phyloP scores from a whole-genome alignment of 2,113 vertebrate genomes.

The Xiphorhynchus elegans region DNA sequence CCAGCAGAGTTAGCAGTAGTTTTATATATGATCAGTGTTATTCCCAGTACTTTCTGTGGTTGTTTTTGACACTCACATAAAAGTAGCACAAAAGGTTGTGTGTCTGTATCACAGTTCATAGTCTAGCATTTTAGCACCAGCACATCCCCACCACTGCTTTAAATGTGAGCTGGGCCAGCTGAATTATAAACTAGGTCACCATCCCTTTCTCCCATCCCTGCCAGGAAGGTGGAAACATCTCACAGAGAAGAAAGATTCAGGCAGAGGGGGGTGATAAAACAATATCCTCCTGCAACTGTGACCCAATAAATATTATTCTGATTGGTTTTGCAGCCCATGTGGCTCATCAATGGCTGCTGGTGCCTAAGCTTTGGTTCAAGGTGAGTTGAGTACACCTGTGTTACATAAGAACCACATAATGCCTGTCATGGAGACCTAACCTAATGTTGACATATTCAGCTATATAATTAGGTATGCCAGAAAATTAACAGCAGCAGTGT shows the following conservation, averaged over 20 bases:
- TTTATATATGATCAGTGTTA: background rate
- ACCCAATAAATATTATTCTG: background rate
- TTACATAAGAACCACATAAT: background rate
- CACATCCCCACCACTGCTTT: background rate
- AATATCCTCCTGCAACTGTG: background rate
- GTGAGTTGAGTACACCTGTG: background rate
- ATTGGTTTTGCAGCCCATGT: background rate
- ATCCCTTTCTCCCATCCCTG: background rate
- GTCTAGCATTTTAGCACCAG: background rate
- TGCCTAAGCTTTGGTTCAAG: background rate
- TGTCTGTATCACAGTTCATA: background rate
- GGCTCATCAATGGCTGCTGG: background rate
- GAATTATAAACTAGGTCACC: background rate
- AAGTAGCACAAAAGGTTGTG: background rate
- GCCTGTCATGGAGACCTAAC: background rate
- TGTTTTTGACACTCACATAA: background rate
- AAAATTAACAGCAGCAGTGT: background rate
- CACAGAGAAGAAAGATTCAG: accelerated
- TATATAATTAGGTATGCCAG: background rate
- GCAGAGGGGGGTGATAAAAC: background rate
- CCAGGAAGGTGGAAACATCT: background rate
- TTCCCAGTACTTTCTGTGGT: background rate
- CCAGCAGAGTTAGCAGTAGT: background rate
- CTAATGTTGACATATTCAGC: background rate
- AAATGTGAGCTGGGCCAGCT: background rate